Conservation (phyloP, 2,797 vertebrate species). For the Diglossa cyanea region DNA sequence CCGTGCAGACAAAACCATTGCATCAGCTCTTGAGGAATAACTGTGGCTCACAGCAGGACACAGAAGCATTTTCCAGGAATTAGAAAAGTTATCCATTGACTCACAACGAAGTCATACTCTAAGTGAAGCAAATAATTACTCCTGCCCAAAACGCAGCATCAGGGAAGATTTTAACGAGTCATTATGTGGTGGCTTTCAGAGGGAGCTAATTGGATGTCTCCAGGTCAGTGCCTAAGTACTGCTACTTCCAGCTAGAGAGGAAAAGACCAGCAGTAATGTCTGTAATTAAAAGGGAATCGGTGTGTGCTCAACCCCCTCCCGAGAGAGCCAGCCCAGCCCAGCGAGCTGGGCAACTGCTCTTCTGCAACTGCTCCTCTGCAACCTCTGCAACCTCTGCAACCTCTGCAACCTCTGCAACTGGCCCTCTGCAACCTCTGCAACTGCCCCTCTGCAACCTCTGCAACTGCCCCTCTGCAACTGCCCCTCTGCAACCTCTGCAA, state of each 20-base stretch:
- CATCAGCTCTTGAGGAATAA: not conserved
- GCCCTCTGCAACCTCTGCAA: no score
- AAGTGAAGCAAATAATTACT: not conserved
- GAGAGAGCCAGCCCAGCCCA: not conserved
- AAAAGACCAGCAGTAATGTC: not conserved
- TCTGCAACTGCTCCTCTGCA: no score
- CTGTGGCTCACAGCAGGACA: not conserved
- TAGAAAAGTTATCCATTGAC: not conserved
- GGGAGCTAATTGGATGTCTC: constrained; percentile 8
- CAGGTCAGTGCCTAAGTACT: not conserved
- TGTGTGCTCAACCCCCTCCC: not conserved
- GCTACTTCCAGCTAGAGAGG: not conserved
- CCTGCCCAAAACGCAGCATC: not conserved
- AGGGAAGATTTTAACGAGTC: constrained; percentile 4
- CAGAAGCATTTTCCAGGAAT: not conserved
- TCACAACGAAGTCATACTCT: not conserved
- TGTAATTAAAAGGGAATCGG: not conserved
- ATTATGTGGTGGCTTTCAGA: constrained; percentile 10
- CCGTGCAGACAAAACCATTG: not conserved
- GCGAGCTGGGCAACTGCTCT: not conserved
- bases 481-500: no score
- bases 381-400: no score
- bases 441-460: no score
- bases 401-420: no score
- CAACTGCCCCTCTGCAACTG: no score